A percentile compares a stretch with the other conserved stretches of the same genome.
phyloP scores from a whole-genome alignment of 2,888 invertebrate species.

The Acleris cristana region DNA sequence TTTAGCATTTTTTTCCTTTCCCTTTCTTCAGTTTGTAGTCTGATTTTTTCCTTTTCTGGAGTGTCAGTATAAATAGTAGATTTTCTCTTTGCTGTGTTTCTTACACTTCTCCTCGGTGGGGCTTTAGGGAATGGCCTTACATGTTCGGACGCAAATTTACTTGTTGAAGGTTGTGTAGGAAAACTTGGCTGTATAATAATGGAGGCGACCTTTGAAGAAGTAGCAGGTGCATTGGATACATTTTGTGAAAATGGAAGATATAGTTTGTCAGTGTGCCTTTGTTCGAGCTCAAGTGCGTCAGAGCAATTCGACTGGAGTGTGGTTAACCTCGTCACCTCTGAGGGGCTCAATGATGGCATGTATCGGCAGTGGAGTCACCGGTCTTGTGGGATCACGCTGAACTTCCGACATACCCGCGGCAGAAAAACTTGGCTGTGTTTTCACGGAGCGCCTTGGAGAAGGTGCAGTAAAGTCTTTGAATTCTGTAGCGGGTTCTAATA shows the following conservation, averaged over 20 bases:
- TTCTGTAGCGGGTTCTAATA: background rate
- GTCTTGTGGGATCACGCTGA: background rate
- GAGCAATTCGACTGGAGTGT: no score
- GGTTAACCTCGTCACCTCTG: no score
- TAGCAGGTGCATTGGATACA: background rate
- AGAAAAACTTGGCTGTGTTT: background rate
- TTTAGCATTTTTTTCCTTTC: slow-evolving; percentile 41
- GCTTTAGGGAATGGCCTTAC: slow-evolving; percentile 42
- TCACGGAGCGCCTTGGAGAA: background rate
- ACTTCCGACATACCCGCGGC: background rate
- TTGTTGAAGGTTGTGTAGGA: slow-evolving; percentile 21
- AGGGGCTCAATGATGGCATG: background rate
- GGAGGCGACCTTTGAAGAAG: slow-evolving; percentile 4
- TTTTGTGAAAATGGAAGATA: no score
- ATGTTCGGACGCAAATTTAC: slow-evolving; percentile 34
- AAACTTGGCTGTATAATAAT: slow-evolving; percentile 3
- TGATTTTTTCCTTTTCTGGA: slow-evolving; percentile 31
- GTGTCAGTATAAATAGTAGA: background rate
- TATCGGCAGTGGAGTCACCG: background rate
- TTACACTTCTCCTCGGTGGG: slow-evolving; percentile 2
- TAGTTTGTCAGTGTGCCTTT: no score
- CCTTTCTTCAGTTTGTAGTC: slow-evolving; percentile 38
- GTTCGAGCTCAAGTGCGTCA: no score
- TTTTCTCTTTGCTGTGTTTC: background rate
- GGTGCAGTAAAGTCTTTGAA: background rate